Conservation (phyloP, 2,113 vertebrate genomes). For the Barbus barbus region DNA sequence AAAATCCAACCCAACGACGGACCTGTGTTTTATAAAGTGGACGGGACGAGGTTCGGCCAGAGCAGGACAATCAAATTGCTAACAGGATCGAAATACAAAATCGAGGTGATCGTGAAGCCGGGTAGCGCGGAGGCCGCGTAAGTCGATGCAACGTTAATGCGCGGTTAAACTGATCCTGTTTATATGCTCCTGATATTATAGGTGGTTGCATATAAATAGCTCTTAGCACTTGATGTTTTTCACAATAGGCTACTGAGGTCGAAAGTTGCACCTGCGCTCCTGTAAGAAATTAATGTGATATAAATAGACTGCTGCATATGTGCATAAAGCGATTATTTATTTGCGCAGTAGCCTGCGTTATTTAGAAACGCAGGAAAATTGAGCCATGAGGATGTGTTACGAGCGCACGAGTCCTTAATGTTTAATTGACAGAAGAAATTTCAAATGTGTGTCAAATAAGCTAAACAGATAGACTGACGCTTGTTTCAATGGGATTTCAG, state of each 20-base stretch:
- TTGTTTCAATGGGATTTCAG: constrained; percentile 75
- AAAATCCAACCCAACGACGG: constrained; percentile 94
- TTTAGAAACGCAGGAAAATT: not conserved
- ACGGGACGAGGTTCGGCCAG: constrained; percentile 94
- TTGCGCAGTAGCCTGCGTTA: too few relatives aligned
- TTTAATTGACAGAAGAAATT: not conserved
- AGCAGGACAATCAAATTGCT: constrained; percentile 95
- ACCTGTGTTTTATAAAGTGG: constrained; percentile 95
- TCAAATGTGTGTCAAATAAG: not conserved
- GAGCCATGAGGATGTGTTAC: not conserved
- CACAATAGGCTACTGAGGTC: too few relatives aligned
- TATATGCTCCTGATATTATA: not conserved
- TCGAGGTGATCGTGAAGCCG: constrained; percentile 89
- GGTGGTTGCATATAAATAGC: not conserved
- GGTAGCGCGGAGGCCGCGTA: constrained; percentile 86
- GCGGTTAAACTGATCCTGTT: not conserved
- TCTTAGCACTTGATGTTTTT: not conserved
- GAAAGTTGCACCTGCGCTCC: not conserved
- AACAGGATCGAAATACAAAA: constrained; percentile 94
- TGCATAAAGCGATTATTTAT: too few relatives aligned
- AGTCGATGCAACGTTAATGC: constrained; percentile 61
- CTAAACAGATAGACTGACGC: not conserved
- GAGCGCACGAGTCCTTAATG: not conserved
- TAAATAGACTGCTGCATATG: not conserved
- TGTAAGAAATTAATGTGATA: not conserved